phyloP scores from a whole-genome alignment of 2,888 invertebrate species.

The Macrophya alboannulata region DNA sequence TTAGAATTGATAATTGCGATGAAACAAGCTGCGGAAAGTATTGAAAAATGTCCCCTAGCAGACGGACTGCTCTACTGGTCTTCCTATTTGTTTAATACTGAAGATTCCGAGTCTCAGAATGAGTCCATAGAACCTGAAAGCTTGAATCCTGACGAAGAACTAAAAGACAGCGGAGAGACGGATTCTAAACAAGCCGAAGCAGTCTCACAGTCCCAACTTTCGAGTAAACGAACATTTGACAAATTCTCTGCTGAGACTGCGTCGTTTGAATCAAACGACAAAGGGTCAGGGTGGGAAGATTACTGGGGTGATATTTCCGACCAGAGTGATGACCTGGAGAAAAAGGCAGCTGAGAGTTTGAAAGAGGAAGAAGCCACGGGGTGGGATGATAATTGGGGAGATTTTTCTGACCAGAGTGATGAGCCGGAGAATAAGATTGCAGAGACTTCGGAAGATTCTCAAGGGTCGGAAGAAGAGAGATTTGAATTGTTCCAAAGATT shows the following conservation, averaged over 20 bases:
- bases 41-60: slow-evolving; percentile 62
- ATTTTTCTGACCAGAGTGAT: slow-evolving; percentile 70
- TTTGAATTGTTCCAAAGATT: slow-evolving; percentile 68
- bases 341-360: background rate
- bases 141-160: background rate
- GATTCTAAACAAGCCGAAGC: slow-evolving; percentile 30
- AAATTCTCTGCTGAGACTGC: slow-evolving; percentile 60
- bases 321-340: slow-evolving; percentile 61
- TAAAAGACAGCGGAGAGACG: background rate
- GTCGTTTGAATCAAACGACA: slow-evolving; percentile 52
- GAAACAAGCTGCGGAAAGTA: slow-evolving; percentile 50
- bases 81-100: slow-evolving; percentile 44
- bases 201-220: background rate
- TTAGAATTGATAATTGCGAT: slow-evolving; percentile 69
- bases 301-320: slow-evolving; percentile 75
- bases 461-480: slow-evolving; percentile 68
- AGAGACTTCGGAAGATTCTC: slow-evolving; percentile 55
- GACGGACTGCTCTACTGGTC: slow-evolving; percentile 66
- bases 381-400: slow-evolving; percentile 74
- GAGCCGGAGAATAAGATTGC: slow-evolving; percentile 55
- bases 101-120: background rate
- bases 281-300: slow-evolving; percentile 67
- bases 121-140: background rate
- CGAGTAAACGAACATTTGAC: slow-evolving; percentile 59
- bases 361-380: slow-evolving; percentile 57